Base-by-base conservation (phyloP, 2,797 vertebrate genomes). In the Toxotes lorentzi region DNA sequence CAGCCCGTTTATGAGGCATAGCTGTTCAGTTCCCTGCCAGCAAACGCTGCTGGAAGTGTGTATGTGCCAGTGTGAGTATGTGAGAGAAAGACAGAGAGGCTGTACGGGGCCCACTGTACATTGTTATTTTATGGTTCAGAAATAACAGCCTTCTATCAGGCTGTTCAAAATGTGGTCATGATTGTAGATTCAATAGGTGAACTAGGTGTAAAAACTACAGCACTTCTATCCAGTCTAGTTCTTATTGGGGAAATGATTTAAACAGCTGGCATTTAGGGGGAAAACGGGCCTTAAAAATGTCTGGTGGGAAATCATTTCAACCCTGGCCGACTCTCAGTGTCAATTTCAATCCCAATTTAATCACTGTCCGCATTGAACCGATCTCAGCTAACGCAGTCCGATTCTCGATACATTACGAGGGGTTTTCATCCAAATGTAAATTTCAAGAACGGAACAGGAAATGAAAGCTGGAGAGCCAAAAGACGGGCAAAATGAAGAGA, bases 1-100 rank as follows among this genome's bases (percentile, higher is more conserved):
- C 90, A 93, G 88, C 76, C 67, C 35, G 78, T 93, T 94, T 90
- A 92, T 87, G 91, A 92, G 91, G 74, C 88, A 60, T 85, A 45
- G 83, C 88, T 83, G 81, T 56, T 84, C 47, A 71, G 68, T 30
- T 3, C 4, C 38, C 81, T 86, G 86, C 87, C 88, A 82, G 84
- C 70, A 48, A 79, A 40, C 45, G 72, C 78, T 82, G 87, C 65
- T 5, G 70, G n/a, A 57, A 72, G 41, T 40, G 53, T 30, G 56
- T 56, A 27, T 66, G 63, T 70, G 79, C 30, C 34, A 30, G 5
- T 62, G 61, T 47, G 57, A 38, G 53, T 32, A 17, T 73, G 47
- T 67, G 81, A 30, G 21, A 78, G 35, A 43, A 9, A 51, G 50
- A 69, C 48, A 50, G 73, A 38, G 35, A n/a, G 30, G 63, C 32